Percentiles rank a stretch among this genome's conserved stretches.
These are phyloP conservation scores for Caenorhabditis inopinata DNA, from an alignment of 1,140 invertebrate genomes.

Conservation along the genomic window DNA sequence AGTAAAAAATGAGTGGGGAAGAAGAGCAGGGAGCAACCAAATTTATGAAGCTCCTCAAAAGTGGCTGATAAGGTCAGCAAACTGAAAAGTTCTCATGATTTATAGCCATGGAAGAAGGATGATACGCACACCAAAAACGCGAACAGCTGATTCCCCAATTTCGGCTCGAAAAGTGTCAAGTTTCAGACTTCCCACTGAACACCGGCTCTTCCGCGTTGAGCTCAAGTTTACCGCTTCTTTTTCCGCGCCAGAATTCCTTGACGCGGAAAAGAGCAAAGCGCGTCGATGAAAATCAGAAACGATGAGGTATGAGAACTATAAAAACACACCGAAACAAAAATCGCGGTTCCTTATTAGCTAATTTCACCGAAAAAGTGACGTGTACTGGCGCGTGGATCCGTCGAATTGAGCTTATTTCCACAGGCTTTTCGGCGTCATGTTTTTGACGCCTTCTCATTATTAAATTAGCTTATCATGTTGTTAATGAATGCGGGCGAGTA, in stretches of 20 bases:
- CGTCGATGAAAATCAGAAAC: neutral
- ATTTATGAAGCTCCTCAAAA: no score
- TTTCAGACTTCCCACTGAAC: neutral
- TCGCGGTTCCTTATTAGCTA: slow-evolving; percentile 13
- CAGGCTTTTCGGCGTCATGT: slow-evolving; percentile 25
- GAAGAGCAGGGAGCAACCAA: no score
- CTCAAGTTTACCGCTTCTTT: no score
- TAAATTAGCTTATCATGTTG: slow-evolving; percentile 31
- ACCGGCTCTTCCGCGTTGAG: no score
- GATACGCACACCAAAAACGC: no score
- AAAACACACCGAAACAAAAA: no score
- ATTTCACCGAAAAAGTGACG: neutral
- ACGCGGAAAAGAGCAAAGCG: no score
- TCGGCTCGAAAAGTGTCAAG: neutral
- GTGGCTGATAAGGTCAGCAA: slow-evolving; percentile 9
- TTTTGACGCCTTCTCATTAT: neutral
- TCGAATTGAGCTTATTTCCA: slow-evolving; percentile 18
- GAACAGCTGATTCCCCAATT: no score
- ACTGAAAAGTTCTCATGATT: neutral
- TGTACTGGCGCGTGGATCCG: neutral
- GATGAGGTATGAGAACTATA: no score
- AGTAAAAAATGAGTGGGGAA: slow-evolving; percentile 25
- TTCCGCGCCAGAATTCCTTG: no score
- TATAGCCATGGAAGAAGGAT: neutral
- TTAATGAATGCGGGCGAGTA: no score